Evolutionary conservation across 2,113 vertebrate species (phyloP).

Genomic region (Papio anubis): DNA sequence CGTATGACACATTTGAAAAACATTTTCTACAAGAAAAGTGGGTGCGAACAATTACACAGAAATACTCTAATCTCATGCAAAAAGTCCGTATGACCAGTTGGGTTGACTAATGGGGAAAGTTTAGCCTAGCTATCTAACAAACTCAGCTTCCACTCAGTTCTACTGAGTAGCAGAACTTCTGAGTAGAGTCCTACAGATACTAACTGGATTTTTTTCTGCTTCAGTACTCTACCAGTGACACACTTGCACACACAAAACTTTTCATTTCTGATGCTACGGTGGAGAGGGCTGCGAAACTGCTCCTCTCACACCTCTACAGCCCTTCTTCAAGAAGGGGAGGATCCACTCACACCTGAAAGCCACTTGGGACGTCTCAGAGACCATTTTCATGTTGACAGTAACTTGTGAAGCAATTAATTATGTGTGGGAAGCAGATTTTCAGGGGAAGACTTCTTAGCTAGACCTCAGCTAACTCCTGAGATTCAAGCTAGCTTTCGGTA

Average conservation of each 20-base stretch:
- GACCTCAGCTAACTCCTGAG: background rate
- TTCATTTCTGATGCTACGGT: background rate
- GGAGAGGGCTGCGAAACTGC: background rate
- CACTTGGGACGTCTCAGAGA: background rate
- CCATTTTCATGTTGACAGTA: background rate
- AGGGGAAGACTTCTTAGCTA: background rate
- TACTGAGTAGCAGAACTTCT: too few species aligned
- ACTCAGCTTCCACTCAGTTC: background rate
- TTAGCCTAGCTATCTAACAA: background rate
- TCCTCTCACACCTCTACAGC: accelerated
- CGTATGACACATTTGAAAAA: background rate
- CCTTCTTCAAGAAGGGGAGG: background rate
- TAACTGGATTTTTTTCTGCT: background rate
- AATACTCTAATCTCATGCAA: background rate
- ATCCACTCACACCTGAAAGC: background rate
- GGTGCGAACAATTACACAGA: background rate
- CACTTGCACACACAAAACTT: too few species aligned
- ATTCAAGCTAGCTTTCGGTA: background rate
- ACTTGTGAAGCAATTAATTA: background rate
- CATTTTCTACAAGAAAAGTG: background rate
- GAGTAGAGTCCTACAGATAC: background rate
- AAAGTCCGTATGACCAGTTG: background rate
- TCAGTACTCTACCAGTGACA: too few species aligned
- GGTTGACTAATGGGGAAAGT: background rate
- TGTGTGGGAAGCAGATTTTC: too few species aligned